These are phyloP conservation scores for Pleuronectes platessa DNA, from an alignment of 2,113 vertebrate species.

Conservation along the genomic window DNA sequence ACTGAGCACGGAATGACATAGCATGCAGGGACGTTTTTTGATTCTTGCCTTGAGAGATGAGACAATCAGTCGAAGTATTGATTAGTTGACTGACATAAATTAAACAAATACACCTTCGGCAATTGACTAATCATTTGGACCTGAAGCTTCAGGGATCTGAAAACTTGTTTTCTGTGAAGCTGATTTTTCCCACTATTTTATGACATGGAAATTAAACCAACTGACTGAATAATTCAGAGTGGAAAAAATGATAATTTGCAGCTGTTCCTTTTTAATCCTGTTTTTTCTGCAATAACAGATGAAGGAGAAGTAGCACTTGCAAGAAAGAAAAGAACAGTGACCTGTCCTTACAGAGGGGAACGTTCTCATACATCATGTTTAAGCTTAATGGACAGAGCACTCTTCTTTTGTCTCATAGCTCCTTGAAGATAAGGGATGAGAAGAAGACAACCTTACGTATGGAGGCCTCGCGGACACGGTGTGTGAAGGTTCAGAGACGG, in stretches of 20 bases:
- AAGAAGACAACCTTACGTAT: not conserved
- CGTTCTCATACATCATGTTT: conserved; percentile 16
- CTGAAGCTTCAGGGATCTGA: not conserved
- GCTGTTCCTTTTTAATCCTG: not conserved
- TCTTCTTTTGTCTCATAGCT: conserved; percentile 10
- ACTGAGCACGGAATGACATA: not conserved
- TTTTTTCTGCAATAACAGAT: not conserved
- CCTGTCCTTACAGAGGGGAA: not conserved
- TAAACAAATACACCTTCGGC: too few relatives aligned
- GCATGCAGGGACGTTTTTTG: too few relatives aligned
- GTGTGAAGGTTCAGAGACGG: conserved; percentile 18
- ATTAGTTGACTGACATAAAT: too few relatives aligned
- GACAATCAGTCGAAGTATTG: too few relatives aligned
- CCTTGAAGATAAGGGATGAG: conserved; percentile 16
- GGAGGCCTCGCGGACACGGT: not conserved
- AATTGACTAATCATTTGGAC: too few relatives aligned
- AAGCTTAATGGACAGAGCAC: not conserved
- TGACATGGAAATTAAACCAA: not conserved
- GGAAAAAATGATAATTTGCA: not conserved
- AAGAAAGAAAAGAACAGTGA: conserved; percentile 2
- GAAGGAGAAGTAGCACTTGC: not conserved
- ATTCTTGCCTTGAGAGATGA: too few relatives aligned
- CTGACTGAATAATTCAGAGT: not conserved
- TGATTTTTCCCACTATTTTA: not conserved
- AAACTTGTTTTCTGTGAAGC: not conserved